These are phyloP conservation scores for Lasioglossum leucozonium DNA, from an alignment of 2,888 invertebrate genomes.

Conservation along the genomic window DNA sequence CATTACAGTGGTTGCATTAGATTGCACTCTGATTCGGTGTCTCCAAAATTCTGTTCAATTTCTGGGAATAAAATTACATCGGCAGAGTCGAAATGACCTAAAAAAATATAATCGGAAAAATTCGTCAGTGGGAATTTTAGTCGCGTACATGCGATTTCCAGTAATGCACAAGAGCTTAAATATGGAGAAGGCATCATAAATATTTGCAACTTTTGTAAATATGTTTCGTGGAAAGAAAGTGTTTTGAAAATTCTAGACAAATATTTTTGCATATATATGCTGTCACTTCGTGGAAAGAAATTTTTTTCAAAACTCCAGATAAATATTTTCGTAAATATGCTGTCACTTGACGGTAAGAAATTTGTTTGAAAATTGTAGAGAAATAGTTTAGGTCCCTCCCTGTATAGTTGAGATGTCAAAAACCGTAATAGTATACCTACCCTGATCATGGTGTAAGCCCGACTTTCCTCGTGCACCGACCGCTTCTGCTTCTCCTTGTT, in stretches of 20 bases:
- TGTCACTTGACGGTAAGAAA: not conserved
- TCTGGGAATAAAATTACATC: no score
- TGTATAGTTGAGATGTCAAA: not conserved
- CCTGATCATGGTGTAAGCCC: constrained; percentile 83
- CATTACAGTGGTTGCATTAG: not conserved
- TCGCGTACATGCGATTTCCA: not conserved
- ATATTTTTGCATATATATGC: no score
- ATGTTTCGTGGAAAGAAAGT: no score
- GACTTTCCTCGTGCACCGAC: constrained; percentile 80
- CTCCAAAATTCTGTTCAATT: not conserved
- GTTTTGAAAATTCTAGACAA: no score
- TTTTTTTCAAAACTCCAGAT: no score
- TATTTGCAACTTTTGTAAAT: no score
- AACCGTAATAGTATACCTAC: constrained; percentile 66
- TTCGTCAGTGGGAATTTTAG: no score
- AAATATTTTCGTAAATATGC: no score
- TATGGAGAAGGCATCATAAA: not conserved
- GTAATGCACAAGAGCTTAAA: not conserved
- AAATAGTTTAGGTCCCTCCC: not conserved
- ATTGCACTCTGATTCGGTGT: not conserved
- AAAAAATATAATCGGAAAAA: no score
- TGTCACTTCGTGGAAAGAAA: no score
- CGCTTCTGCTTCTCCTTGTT: constrained; percentile 69
- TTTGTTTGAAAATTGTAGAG: not conserved
- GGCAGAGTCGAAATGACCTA: no score